Evolutionary conservation across 2,113 vertebrate genomes (phyloP), one percentile per base, ranked within the genome.

Genomic region (Marmota monax): DNA sequence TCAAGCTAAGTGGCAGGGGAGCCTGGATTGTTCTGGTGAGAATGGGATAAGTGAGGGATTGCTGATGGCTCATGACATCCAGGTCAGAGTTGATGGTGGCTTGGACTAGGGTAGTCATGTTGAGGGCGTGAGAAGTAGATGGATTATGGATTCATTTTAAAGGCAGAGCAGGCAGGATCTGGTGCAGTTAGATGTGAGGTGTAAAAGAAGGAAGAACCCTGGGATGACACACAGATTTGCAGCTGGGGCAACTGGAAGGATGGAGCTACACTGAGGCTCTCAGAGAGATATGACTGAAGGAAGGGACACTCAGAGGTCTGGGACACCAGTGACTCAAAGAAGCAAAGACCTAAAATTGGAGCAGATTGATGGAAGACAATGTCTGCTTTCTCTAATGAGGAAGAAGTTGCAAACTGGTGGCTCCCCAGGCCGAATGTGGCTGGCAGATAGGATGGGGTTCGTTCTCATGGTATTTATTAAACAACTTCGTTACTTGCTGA

Each of bases 221-320:
- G 37, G 22, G 6, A 11, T 4, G 8, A 23, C 79, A 14, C 27
- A 20, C 25, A 51, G 56, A 58, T 8, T 2, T 9, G 6, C 9
- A 65, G 53, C 74, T 10, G 18, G 58, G 92, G 65, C 37, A 16
- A 7, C 29, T 29, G 58, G 61, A 42, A 85, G 85, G 56, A 25
- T 0, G 53, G 58, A 32, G 45, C 14, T 16, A 1, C 3, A 0
- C 4, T 0, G 61, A 76, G 84, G 9, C 10, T 76, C 72, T 70
- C 6, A 39, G 56, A 45, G 22, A 65, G 51, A 56, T 25, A 45
- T 6, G 48, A 37, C 22, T 11, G 37, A n/a, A 25, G 73, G 5
- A 7, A 69, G 34, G 53, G 51, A 6, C 0, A 22, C 32, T 2
- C 14, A 37, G 29, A 78, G 27, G 12, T 5, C 61, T 14, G 16